Evolutionary conservation across 2,888 invertebrate genomes (phyloP), one percentile per base, ranked within the genome.

Genomic region (Rhogogaster chlorosoma): DNA sequence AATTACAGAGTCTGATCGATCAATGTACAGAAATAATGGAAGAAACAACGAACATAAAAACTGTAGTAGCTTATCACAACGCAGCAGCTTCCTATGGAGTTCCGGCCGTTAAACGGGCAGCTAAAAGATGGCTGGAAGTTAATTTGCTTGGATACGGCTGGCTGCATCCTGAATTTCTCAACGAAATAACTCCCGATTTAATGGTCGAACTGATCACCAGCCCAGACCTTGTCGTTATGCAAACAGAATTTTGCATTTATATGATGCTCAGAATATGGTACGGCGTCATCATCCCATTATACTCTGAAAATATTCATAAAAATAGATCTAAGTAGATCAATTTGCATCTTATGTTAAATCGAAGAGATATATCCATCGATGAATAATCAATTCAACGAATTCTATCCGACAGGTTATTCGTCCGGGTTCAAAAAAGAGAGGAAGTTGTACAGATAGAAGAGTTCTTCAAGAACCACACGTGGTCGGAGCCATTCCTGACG

Each of bases 201-300:
- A 96, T 97, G 96, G 93, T 94, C 3, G 94, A 95, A 61, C 92
- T 97, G 42, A 94, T 96, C 38, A 93, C 94, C 15, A 95, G 96
- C 91, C 95, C 96, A 0, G 95, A 96, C 88, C 94, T 97, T 85
- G 96, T 96, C 90, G 97, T 96, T 1, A 95, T 97, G 94, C 97
- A 97, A 93, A 97, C 97, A 0, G 97, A 97, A 93, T 97, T 97
- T 92, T 96, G 97, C 49, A 93, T 97, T 64, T 97, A 97, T 88
- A 95, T 96, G 77, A 93, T 97, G 91, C 91, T 97, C 29, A 95
- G 96, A 89, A 95, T 95, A 89, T 97, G 97, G 97, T 91, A 87
- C 22, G 5, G 42, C 1, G 26, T 26, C 2, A 26, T 61, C 9
- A 22, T 73, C 36, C 12, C 9, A 2, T 42, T 71, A 22, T 22